A percentile compares a stretch with the other conserved stretches of the same genome.
phyloP scores from a whole-genome alignment of 2,113 vertebrate genomes.

The Thunnus thynnus region DNA sequence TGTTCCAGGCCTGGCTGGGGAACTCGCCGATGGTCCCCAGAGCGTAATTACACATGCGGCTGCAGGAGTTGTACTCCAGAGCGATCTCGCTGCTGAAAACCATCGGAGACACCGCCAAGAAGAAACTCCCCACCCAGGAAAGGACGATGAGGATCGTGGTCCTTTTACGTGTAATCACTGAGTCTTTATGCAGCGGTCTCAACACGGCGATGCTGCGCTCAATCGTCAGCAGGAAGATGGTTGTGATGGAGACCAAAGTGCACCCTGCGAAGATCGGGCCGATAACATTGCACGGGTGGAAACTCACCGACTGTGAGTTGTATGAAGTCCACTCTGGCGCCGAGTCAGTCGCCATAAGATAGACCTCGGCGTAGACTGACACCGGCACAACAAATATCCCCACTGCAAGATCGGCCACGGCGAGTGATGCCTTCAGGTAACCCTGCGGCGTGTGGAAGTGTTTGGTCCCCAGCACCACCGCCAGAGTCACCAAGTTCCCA shows the following conservation, averaged over 20 bases:
- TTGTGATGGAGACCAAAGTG: conserved; percentile 87
- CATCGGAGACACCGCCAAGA: conserved; percentile 82
- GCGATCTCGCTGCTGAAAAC: conserved; percentile 83
- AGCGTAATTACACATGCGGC: conserved; percentile 87
- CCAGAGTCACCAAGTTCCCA: conserved; percentile 84
- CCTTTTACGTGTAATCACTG: conserved; percentile 83
- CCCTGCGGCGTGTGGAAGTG: conserved; percentile 86
- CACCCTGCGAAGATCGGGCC: conserved; percentile 87
- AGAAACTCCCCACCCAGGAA: conserved; percentile 85
- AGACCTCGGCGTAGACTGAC: conserved; percentile 84
- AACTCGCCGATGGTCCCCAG: conserved; percentile 66
- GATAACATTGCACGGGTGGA: conserved; percentile 84
- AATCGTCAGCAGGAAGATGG: conserved; percentile 84
- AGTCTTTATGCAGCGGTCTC: conserved; percentile 84
- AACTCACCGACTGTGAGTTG: conserved; percentile 73
- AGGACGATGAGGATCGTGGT: conserved; percentile 80
- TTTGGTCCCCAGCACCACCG: conserved; percentile 82
- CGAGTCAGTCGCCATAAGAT: conserved; percentile 71
- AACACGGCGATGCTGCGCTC: conserved; percentile 86
- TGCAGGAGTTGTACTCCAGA: conserved; percentile 87
- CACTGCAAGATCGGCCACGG: conserved; percentile 84
- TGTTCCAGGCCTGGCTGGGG: conserved; percentile 81
- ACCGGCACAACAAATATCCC: conserved; percentile 85
- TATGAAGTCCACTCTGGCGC: conserved; percentile 74
- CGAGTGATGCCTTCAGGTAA: conserved; percentile 87